phyloP scores from a whole-genome alignment of 2,113 vertebrate genomes.

The Nesogale talazaci region DNA sequence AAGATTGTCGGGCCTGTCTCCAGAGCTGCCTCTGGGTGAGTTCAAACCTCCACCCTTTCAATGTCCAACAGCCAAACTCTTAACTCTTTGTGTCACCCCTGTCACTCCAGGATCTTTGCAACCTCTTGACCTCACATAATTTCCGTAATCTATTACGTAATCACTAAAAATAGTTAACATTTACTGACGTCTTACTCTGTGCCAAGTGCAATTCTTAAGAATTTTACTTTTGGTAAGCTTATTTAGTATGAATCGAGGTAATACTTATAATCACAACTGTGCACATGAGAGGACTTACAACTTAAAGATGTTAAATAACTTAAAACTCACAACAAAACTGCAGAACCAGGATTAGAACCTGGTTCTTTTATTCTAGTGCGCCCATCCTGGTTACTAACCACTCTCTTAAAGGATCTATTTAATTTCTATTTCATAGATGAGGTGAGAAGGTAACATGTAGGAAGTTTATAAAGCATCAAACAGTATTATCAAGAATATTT shows the following conservation, averaged over 20 bases:
- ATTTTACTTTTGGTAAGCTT: constrained; percentile 22
- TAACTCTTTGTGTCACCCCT: too few relatives aligned
- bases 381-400: not conserved
- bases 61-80: too few relatives aligned
- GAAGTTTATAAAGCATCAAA: constrained; percentile 21
- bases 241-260: not conserved
- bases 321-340: constrained; percentile 23
- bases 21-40: not conserved
- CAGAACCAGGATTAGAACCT: constrained; percentile 4
- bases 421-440: not conserved
- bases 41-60: not conserved
- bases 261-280: constrained; percentile 1
- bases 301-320: not conserved
- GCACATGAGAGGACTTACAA: not conserved
- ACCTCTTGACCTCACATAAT: not conserved
- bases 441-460: not conserved
- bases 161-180: not conserved
- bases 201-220: constrained; percentile 19
- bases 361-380: not conserved
- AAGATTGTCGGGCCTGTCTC: not conserved
- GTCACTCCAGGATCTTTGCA: not conserved
- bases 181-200: not conserved
- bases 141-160: not conserved
- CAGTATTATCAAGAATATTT: constrained; percentile 16
- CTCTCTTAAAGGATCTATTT: not conserved